Conservation (phyloP, 2,888 invertebrate genomes). For the Drosophila leonis region DNA sequence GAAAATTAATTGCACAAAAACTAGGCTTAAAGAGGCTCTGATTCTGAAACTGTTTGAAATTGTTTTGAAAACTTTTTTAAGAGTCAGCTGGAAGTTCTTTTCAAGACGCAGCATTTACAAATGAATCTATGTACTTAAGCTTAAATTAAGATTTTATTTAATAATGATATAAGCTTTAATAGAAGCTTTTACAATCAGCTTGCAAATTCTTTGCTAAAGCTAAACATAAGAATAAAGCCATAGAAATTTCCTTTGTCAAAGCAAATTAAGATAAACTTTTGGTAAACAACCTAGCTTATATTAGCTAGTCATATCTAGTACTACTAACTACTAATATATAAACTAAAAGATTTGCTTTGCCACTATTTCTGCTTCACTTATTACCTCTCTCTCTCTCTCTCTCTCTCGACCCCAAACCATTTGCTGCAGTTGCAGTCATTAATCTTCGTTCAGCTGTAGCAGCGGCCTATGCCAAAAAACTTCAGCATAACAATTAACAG, state of each 20-base stretch:
- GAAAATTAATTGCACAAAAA: too few species aligned
- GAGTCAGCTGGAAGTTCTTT: neutral
- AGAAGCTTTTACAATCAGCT: neutral
- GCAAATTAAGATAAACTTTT: neutral
- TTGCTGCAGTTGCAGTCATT: slow-evolving; percentile 9
- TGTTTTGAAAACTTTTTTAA: neutral
- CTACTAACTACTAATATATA: neutral
- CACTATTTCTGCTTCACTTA: neutral
- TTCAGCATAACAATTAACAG: slow-evolving; percentile 10
- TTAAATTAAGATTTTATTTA: neutral
- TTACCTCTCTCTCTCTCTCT: neutral
- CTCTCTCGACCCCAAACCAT: neutral
- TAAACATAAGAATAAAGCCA: neutral
- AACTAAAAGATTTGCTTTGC: neutral
- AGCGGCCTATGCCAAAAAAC: neutral
- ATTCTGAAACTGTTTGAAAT: too few species aligned
- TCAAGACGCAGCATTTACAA: neutral
- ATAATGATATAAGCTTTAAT: neutral
- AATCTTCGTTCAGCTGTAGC: slow-evolving; percentile 2
- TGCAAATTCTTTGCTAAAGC: neutral
- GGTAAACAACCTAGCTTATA: neutral
- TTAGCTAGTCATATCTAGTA: neutral
- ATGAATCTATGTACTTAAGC: neutral
- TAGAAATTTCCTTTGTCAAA: neutral
- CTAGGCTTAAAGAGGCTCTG: too few species aligned